Conservation (phyloP, 2,113 vertebrate genomes). For the Phyllopteryx taeniolatus region DNA sequence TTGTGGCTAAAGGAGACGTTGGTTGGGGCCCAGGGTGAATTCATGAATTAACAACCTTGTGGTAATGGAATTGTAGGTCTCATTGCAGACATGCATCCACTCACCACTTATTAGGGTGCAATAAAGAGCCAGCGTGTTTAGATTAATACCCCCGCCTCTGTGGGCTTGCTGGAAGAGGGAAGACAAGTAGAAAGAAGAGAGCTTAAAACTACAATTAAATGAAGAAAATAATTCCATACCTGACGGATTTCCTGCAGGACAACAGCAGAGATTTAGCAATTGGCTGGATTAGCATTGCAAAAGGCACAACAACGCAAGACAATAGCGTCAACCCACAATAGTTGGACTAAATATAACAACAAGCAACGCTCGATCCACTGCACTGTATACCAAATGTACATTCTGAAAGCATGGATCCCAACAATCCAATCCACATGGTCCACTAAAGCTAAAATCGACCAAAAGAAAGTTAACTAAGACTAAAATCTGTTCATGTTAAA, state of each 20-base stretch:
- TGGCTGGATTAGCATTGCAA: constrained; percentile 51
- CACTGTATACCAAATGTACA: constrained; percentile 23
- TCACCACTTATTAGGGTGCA: constrained; percentile 65
- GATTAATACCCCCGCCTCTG: constrained; percentile 56
- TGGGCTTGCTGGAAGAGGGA: constrained; percentile 24
- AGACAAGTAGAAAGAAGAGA: constrained; percentile 26
- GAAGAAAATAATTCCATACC: constrained; percentile 54
- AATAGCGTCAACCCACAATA: constrained; percentile 60
- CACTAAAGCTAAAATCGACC: neutral
- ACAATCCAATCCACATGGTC: constrained; percentile 21
- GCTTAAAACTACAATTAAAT: constrained; percentile 39
- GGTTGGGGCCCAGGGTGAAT: constrained; percentile 43
- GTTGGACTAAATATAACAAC: constrained; percentile 60
- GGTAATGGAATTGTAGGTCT: constrained; percentile 68
- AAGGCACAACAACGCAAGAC: constrained; percentile 45
- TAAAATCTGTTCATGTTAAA: no score
- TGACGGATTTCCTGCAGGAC: constrained; percentile 50
- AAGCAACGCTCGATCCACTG: constrained; percentile 13
- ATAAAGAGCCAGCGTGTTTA: constrained; percentile 60
- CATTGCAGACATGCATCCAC: constrained; percentile 69
- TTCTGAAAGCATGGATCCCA: constrained; percentile 14
- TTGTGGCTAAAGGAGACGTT: constrained; percentile 33
- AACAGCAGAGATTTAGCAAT: constrained; percentile 49
- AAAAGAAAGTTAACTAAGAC: neutral
- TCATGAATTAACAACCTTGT: constrained; percentile 69